phyloP scores from a whole-genome alignment of 2,888 invertebrate species.

The Drosophila mayaguana region DNA sequence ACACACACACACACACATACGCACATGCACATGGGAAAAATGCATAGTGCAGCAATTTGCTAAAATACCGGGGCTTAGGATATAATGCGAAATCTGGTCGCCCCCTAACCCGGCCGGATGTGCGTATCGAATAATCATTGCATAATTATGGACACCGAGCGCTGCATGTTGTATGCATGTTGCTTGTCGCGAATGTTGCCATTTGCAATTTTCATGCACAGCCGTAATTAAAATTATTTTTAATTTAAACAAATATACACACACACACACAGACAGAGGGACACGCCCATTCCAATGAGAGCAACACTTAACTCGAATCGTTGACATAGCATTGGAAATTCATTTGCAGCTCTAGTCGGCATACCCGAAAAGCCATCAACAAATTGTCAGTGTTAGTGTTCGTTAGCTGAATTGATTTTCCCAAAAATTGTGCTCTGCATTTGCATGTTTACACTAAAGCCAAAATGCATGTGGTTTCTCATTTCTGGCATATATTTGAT shows the following conservation, averaged over 20 bases:
- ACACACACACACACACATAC: conserved; percentile 6
- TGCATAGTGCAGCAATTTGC: conserved; percentile 58
- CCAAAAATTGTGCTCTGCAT: conserved; percentile 22
- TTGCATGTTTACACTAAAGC: conserved; percentile 60
- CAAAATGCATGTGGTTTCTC: conserved; percentile 55
- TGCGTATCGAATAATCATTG: conserved; percentile 57
- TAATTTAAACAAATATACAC: conserved; percentile 58
- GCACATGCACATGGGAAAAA: background rate
- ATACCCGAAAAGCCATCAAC: conserved; percentile 63
- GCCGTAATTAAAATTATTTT: conserved; percentile 80
- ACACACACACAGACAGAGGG: conserved; percentile 25
- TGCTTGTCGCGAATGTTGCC: conserved; percentile 44
- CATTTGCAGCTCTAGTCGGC: conserved; percentile 62
- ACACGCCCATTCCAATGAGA: conserved; percentile 1
- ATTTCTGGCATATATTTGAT: conserved; percentile 30
- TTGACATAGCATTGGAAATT: conserved; percentile 68
- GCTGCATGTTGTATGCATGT: conserved; percentile 25
- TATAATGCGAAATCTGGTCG: conserved; percentile 43
- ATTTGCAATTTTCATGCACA: conserved; percentile 50
- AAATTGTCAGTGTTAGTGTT: conserved; percentile 72
- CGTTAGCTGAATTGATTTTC: conserved; percentile 66
- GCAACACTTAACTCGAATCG: conserved; percentile 14
- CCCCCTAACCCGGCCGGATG: conserved; percentile 15
- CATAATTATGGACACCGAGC: conserved; percentile 69
- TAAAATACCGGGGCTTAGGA: conserved; percentile 67